Conservation (phyloP, 2,797 vertebrate species). For the Lepilemur ruficaudatus region DNA sequence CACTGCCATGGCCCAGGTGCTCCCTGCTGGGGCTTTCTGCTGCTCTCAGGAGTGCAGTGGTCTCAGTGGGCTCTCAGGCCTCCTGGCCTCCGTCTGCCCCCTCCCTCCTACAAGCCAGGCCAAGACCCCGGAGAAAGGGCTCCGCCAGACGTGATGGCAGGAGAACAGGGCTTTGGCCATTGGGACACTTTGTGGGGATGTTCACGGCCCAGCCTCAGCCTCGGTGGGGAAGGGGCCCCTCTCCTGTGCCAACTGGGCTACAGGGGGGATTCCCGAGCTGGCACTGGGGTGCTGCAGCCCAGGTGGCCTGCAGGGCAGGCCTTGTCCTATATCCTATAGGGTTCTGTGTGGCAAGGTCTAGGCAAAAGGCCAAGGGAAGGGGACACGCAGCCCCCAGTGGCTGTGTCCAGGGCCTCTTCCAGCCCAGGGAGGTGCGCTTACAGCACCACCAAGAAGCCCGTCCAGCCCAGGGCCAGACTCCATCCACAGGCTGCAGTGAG, state of each 20-base stretch:
- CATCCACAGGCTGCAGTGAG: neutral
- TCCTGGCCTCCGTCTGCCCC: neutral
- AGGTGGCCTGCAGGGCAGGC: neutral
- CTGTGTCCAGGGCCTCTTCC: no score
- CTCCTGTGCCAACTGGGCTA: neutral
- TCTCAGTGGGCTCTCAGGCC: no score
- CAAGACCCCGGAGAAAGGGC: neutral
- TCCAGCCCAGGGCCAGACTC: no score
- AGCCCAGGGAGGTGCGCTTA: neutral
- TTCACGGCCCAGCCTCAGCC: neutral
- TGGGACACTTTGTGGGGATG: neutral
- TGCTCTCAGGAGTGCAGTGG: neutral
- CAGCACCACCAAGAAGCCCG: rapidly evolving
- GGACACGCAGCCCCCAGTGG: rapidly evolving
- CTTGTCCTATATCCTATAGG: neutral
- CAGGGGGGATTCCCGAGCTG: no score
- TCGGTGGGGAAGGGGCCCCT: no score
- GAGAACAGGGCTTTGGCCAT: no score
- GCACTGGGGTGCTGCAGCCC: no score
- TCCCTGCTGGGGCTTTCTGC: neutral
- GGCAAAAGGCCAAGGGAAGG: neutral
- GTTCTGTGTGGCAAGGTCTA: rapidly evolving
- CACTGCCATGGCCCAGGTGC: neutral
- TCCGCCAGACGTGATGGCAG: neutral
- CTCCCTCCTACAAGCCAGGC: neutral